phyloP scores from a whole-genome alignment of 1,140 invertebrate genomes.

The Drosophila malerkotliana region DNA sequence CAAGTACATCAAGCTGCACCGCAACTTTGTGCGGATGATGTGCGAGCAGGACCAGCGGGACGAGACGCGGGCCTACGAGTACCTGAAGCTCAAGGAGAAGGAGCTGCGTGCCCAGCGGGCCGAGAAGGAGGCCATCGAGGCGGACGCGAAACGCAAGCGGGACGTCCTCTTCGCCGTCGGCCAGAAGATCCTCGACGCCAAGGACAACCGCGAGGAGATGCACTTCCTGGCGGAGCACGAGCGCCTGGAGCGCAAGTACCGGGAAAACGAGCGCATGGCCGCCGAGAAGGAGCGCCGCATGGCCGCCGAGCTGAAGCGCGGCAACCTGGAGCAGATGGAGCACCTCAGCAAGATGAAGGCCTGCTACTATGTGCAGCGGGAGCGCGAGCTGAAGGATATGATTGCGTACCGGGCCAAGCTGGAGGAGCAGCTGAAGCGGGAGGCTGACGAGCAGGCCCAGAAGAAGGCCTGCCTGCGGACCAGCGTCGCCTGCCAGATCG shows the following conservation, averaged over 20 bases:
- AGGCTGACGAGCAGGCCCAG: slow-evolving; percentile 25
- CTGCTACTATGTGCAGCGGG: slow-evolving; percentile 55
- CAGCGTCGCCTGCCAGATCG: slow-evolving; percentile 58
- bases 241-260: slow-evolving; percentile 62
- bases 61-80: slow-evolving; percentile 55
- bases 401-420: slow-evolving; percentile 28
- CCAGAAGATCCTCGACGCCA: slow-evolving; percentile 64
- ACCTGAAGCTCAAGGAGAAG: slow-evolving; percentile 51
- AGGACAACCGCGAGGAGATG: slow-evolving; percentile 70
- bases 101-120: slow-evolving; percentile 30
- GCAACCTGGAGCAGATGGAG: slow-evolving; percentile 55
- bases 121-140: slow-evolving; percentile 47
- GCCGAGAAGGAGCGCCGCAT: slow-evolving; percentile 42
- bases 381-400: slow-evolving; percentile 49
- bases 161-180: slow-evolving; percentile 53
- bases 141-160: slow-evolving; percentile 43
- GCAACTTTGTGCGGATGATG: slow-evolving; percentile 49
- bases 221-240: slow-evolving; percentile 64
- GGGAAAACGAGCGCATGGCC: slow-evolving; percentile 49
- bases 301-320: slow-evolving; percentile 45
- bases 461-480: slow-evolving; percentile 46
- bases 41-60: slow-evolving; percentile 67
- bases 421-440: slow-evolving; percentile 45
- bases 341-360: slow-evolving; percentile 52
- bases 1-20: slow-evolving; percentile 48